Evolutionary conservation across 2,113 vertebrate species (phyloP), one percentile per base, ranked within the genome.

Genomic region (Rhadina sibilatrix): DNA sequence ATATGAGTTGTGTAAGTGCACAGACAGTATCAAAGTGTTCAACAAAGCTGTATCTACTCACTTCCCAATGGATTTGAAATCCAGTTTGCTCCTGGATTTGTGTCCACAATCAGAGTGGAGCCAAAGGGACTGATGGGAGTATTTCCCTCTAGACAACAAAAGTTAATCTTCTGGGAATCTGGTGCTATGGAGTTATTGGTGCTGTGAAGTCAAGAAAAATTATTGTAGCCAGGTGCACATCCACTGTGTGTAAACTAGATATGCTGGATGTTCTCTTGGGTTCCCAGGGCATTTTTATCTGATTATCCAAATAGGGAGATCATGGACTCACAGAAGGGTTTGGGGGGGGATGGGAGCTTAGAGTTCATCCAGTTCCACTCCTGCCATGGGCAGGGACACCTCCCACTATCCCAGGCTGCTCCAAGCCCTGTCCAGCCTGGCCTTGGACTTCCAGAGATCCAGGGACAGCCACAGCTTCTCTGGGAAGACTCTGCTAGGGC

Each of bases 371-470:
- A 5, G 5, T 21, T 0, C 27, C 68, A 37, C 6, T 24, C 5
- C 6, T 59, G 6, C 46, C 28, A 17, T 30, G 46, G 31, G 2
- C 37, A 52, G 18, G 37, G 23, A 38, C 18, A 37, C 4, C 19
- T 81, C 0, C 27, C 7, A 52, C 52, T 21, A 0, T 0, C 12
- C 60, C 44, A 52, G 25, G 6, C 0, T 10, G 31, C 0, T 79
- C 85, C 40, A 63, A 31, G 16, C 30, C 19, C 12, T 0, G 0
- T 44, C 46, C 27, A 77, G 0, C 22, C 50, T 66, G 52, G 21
- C 61, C 52, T 44, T 33, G 59, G 27, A 7, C 25, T 56, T 2
- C 25, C 65, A 71, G 35, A 42, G 57, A 40, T 49, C 12, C 56
- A 52, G 25, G 35, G 4, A 6, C 65, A 88, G 49, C 13, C 38